These are phyloP conservation scores for Vultur gryphus DNA, from an alignment of 2,797 vertebrate genomes.

Conservation along the genomic window DNA sequence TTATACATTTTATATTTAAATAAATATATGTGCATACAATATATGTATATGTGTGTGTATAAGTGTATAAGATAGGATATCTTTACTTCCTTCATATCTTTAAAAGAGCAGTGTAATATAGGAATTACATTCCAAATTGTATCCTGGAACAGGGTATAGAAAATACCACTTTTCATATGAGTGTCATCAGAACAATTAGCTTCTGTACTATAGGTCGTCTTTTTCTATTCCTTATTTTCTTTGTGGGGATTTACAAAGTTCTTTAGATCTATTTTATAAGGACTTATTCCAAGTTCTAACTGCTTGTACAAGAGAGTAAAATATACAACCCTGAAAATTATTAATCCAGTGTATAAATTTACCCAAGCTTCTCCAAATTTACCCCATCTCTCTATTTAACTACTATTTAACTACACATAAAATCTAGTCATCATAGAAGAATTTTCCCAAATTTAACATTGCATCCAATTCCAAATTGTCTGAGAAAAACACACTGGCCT, in stretches of 20 bases:
- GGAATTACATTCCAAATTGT: neutral
- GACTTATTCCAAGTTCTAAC: neutral
- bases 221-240: neutral
- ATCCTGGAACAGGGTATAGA: neutral
- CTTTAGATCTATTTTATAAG: neutral
- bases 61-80: neutral
- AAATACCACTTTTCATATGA: neutral
- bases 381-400: neutral
- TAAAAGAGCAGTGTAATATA: neutral
- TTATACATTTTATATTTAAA: neutral
- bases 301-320: neutral
- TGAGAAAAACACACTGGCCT: neutral
- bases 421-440: neutral
- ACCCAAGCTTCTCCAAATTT: neutral
- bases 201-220: neutral
- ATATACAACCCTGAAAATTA: neutral
- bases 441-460: neutral
- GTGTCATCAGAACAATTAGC: neutral
- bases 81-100: neutral
- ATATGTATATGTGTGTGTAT: neutral
- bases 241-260: neutral
- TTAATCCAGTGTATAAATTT: neutral
- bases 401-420: neutral
- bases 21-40: neutral
- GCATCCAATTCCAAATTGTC: neutral